phyloP scores from a whole-genome alignment of 2,888 invertebrate genomes.

The Amiota mariae region DNA sequence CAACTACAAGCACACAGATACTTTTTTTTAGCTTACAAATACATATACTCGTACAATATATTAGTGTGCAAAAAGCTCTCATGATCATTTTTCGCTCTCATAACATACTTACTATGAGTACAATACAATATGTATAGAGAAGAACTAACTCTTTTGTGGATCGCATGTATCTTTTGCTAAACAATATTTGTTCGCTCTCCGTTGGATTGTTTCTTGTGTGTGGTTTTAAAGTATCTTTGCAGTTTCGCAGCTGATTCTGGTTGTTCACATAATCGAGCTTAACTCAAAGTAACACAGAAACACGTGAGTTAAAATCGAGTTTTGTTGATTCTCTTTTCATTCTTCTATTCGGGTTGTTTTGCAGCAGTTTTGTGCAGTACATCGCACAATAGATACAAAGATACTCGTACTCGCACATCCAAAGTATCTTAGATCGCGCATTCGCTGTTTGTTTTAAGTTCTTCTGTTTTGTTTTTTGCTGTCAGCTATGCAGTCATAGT shows the following conservation, averaged over 20 bases:
- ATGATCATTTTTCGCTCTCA: conserved; percentile 21
- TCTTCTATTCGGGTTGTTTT: conserved; percentile 31
- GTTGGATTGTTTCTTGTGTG: neutral
- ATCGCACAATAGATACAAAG: conserved; percentile 1
- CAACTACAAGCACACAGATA: neutral
- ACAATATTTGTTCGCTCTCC: neutral
- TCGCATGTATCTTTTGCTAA: conserved; percentile 36
- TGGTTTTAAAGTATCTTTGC: conserved; percentile 11
- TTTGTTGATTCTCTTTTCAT: neutral
- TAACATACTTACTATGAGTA: no score
- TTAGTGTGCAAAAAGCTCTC: neutral
- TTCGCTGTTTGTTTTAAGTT: conserved; percentile 16
- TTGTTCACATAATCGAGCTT: neutral
- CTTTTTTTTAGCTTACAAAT: neutral
- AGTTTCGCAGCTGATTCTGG: conserved; percentile 1
- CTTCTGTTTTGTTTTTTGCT: conserved; percentile 4
- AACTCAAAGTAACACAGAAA: neutral
- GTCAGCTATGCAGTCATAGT: neutral
- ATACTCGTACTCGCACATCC: no score
- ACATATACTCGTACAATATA: neutral
- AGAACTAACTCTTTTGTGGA: conserved; percentile 52
- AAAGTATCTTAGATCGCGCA: neutral
- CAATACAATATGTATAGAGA: no score
- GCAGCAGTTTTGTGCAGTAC: conserved; percentile 31
- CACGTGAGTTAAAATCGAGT: conserved; percentile 6